These are phyloP conservation scores for Eupleurogrammus muticus DNA, from an alignment of 2,797 vertebrate species.

Conservation along the genomic window DNA sequence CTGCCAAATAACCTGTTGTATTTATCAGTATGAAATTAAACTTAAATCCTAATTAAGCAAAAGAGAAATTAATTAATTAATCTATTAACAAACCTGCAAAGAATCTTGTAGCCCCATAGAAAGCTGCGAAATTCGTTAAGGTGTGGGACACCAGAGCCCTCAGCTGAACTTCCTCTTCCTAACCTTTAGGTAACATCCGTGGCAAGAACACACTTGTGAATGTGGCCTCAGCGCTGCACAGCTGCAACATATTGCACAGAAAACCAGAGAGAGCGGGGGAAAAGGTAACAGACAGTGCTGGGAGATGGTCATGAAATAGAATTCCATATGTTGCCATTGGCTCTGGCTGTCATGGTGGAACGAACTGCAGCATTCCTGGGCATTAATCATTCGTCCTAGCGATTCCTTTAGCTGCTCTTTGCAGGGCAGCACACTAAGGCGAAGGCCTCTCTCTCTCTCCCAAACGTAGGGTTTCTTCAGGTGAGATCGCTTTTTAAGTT, in stretches of 20 bases:
- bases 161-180: neutral
- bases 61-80: neutral
- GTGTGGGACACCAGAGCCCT: neutral
- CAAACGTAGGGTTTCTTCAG: constrained; percentile 15
- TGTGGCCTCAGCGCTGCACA: constrained; percentile 15
- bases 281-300: neutral
- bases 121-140: neutral
- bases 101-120: neutral
- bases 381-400: constrained; percentile 33
- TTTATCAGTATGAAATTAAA: neutral
- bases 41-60: neutral
- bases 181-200: constrained; percentile 2
- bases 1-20: neutral
- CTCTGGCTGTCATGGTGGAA: constrained; percentile 33
- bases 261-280: neutral
- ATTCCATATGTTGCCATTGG: constrained; percentile 40
- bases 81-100: neutral
- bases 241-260: constrained; percentile 1
- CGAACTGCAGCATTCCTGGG: constrained; percentile 36
- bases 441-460: constrained; percentile 7
- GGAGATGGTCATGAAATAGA: constrained; percentile 16
- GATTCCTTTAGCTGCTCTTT: constrained; percentile 32
- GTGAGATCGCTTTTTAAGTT: neutral
- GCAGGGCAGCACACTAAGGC: constrained; percentile 18
- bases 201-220: neutral